Evolutionary conservation across 1,140 invertebrate genomes (phyloP).

Genomic region (Lepidurus apus): DNA sequence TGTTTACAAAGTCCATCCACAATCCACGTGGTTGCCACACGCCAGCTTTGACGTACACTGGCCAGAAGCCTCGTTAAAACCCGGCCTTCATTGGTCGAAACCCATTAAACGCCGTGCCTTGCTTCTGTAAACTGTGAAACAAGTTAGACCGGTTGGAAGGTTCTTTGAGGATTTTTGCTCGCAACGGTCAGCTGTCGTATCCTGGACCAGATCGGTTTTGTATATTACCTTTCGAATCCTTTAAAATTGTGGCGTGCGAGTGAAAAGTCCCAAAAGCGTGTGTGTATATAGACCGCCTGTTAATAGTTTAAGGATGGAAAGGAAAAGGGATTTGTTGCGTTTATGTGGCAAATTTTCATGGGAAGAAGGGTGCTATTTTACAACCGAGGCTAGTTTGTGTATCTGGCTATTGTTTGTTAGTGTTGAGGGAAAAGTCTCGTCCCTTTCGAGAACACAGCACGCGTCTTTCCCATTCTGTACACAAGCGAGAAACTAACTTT

Average conservation of each 20-base stretch:
- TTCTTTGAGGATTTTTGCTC: neutral
- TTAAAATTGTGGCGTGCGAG: neutral
- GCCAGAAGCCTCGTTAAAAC: slow-evolving; percentile 14
- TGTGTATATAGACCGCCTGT: neutral
- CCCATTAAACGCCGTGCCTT: slow-evolving; percentile 7
- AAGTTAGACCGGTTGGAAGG: neutral
- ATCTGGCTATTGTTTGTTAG: slow-evolving; percentile 18
- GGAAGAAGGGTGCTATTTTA: slow-evolving; percentile 3
- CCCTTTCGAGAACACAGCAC: neutral
- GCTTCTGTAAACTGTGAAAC: slow-evolving; percentile 19
- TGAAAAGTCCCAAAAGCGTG: neutral
- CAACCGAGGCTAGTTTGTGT: slow-evolving; percentile 1
- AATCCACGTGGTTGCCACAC: slow-evolving; percentile 20
- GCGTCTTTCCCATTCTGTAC: neutral
- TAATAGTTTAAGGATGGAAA: slow-evolving; percentile 8
- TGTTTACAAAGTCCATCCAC: slow-evolving; percentile 19
- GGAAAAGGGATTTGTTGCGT: neutral
- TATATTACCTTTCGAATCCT: slow-evolving; percentile 8
- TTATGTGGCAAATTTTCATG: slow-evolving; percentile 1
- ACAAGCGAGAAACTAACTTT: neutral
- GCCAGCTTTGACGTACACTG: slow-evolving; percentile 8
- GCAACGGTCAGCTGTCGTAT: slow-evolving; percentile 4
- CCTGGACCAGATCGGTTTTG: neutral
- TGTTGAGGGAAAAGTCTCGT: slow-evolving; percentile 12
- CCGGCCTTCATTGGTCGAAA: slow-evolving; percentile 7